Base-by-base conservation (phyloP, 2,113 vertebrate genomes). In the Callithrix jacchus region DNA sequence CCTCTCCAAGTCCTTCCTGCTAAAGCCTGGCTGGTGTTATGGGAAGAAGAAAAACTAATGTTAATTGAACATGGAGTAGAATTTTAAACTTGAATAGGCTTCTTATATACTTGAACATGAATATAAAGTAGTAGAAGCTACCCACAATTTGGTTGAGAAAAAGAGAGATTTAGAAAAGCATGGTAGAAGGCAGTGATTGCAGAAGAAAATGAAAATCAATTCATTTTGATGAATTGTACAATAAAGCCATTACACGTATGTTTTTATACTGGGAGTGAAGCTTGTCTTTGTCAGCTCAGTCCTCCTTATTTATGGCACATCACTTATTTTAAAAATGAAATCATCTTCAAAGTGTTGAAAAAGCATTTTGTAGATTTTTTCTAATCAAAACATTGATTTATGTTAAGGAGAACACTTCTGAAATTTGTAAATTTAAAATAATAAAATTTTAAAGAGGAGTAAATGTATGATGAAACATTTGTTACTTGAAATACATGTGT, bases 261-360 rank as follows among this genome's bases (percentile, higher is more conserved):
- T 85, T 32, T 94, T 91, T 37, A 3, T 93, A 52, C 68, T 8
- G 7, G 40, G 58, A 79, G 47, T 71, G 61, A 92, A 37, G 10
- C 66, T 61, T 56, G n/a, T 86, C 52, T 96, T 73, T 77, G 66
- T 88, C 79, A 92, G 54, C 25, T 86, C 88, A 61, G 23, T 49
- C 20, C 27, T 80, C 21, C 42, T 94, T 88, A 91, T 66, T 91
- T 94, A 96, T 94, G 71, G 54, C 73, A 61, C 74, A 40, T 58
- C 89, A 96, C 93, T 94, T 91, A 91, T 83, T 89, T 90, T 87
- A 80, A 58, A 94, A 96, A 94, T 91, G 82, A 93, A 84, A 94
- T 93, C 25, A 91, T 93, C 76, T 94, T 93, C 30, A n/a, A 21
- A 27, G n/a, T 90, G 27, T 30, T 52, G 14, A 84, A 45, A 89